Conservation (phyloP, 2,888 invertebrate species). For the Hydraecia micacea region DNA sequence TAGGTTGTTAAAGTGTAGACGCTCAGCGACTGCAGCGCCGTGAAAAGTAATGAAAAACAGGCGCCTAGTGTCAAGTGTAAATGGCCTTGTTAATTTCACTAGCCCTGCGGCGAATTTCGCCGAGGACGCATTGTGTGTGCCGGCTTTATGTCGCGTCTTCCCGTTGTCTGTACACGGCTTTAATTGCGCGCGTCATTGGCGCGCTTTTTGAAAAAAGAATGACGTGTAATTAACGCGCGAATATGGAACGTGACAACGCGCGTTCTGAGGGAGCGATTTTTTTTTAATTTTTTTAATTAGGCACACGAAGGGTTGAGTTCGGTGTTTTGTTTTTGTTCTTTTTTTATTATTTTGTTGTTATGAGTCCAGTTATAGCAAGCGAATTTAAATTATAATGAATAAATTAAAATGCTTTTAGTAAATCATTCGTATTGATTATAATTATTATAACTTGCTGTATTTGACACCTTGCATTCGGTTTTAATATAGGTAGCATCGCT, state of each 20-base stretch:
- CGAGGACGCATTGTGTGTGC: slow-evolving; percentile 89
- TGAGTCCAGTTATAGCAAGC: slow-evolving; percentile 55
- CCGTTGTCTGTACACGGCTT: slow-evolving; percentile 90
- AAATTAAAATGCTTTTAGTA: slow-evolving; percentile 59
- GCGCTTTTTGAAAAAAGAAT: slow-evolving; percentile 90
- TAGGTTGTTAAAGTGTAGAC: slow-evolving; percentile 73
- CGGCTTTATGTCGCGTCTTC: slow-evolving; percentile 90
- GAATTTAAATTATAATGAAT: slow-evolving; percentile 64
- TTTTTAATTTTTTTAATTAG: slow-evolving; percentile 89
- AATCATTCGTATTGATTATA: slow-evolving; percentile 51
- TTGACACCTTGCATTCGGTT: slow-evolving; percentile 28
- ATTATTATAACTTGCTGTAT: slow-evolving; percentile 37
- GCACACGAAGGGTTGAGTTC: slow-evolving; percentile 72
- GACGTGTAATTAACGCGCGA: slow-evolving; percentile 90
- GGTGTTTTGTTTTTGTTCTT: slow-evolving; percentile 66
- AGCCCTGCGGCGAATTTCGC: slow-evolving; percentile 90
- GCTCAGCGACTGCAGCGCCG: slow-evolving; percentile 73
- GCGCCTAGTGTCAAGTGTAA: slow-evolving; percentile 89
- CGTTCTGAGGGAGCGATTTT: slow-evolving; percentile 87
- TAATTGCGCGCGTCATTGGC: slow-evolving; percentile 90
- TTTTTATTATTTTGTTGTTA: slow-evolving; percentile 65
- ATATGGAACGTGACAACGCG: slow-evolving; percentile 90
- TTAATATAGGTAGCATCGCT: background rate
- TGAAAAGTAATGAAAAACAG: slow-evolving; percentile 87
- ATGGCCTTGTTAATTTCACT: slow-evolving; percentile 91